Base-by-base conservation (phyloP, 1,140 invertebrate genomes). In the Diachasma alloeum region DNA sequence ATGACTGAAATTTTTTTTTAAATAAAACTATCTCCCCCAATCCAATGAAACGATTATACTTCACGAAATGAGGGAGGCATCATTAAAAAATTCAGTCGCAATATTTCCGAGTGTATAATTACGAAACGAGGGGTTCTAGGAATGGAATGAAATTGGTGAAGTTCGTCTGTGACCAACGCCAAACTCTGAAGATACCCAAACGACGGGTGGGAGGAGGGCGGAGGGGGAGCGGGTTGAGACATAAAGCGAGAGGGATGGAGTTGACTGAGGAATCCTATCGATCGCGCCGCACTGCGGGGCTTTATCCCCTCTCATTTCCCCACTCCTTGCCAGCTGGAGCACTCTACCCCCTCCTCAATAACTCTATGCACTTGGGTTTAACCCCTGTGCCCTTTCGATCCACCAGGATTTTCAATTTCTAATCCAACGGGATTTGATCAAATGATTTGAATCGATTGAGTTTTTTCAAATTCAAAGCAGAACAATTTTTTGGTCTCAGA, bases 231-330 rank as follows among this genome's bases (percentile, higher is more conserved):
- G 46, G 24, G 59, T 26, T 53, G 48, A 53, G 17, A 53, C n/a
- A 53, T 53, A 53, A n/a, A 53, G 17, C 15, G 48, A 53, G 48
- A 53, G 48, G 48, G 48, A 63, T 63, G 24, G 59, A 56, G 48
- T 17, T 15, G 24, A 63, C 59, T 26, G 59, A 82, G 85, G 86
- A 82, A 84, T 85, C 84, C 83, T 90, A 90, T 89, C 87, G 88
- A 90, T 84, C 88, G 86, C 87, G 88, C 86, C 88, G 88, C 88
- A 90, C 88, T 90, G 88, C 88, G 85, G 88, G 88, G 88, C 88
- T 90, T 89, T 87, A 85, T 86, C 86, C 87, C 76, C 67, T 74
- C 72, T 74, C 19, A 13, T 42, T 59, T n/a, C 26, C 39, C 42
- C 44, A 44, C 42, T 48, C 36, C 13, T 17, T 59, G 26, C 17